Evolutionary conservation across 2,888 invertebrate genomes (phyloP), one percentile per base, ranked within the genome.

Genomic region (Nemoura dubitans): DNA sequence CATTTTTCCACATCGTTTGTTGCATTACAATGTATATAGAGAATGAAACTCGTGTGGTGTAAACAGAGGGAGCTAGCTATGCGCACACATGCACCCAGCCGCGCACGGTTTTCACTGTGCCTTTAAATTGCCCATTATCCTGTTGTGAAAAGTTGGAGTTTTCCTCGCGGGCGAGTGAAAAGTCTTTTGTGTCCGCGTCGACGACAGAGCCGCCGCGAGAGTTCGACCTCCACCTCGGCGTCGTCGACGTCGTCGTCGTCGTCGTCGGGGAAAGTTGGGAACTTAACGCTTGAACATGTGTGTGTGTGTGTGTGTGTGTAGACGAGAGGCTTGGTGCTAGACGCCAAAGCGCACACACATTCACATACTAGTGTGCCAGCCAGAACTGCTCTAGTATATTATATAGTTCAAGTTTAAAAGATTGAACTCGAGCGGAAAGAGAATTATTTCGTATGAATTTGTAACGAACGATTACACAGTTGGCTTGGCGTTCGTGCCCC

Each of bases 161-260:
- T 78, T 78, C 26, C 28, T 27, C 27, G 27, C 25, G n/a, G 59
- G 59, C 59, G 59, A 59, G 25, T 14, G 78, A 26, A 78, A 78
- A 78, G 78, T 78, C 78, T 78, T 78, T 78, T 78, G 28, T 78
- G 26, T 26, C 10, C 78, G 7, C 78, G 78, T 78, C 78, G 27
- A 21, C 78, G 78, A 14, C 78, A 27, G 78, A 78, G 25, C n/a
- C n/a, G 25, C 28, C 59, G 21, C 59, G 59, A 59, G 59, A 59
- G 6, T 59, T 59, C 59, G 59, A 59, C 59, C 59, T 59, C 59
- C 59, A 59, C 59, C 59, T 59, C 59, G 59, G 10, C 59, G 59
- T 59, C 59, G 59, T 10, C 59, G 59, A 7, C 59, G 59, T 10
- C 59, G 59, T 59, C 59, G 59, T 21, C 59, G 59, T 21, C 36